phyloP scores from a whole-genome alignment of 2,113 vertebrate species.

The Cebus imitator region DNA sequence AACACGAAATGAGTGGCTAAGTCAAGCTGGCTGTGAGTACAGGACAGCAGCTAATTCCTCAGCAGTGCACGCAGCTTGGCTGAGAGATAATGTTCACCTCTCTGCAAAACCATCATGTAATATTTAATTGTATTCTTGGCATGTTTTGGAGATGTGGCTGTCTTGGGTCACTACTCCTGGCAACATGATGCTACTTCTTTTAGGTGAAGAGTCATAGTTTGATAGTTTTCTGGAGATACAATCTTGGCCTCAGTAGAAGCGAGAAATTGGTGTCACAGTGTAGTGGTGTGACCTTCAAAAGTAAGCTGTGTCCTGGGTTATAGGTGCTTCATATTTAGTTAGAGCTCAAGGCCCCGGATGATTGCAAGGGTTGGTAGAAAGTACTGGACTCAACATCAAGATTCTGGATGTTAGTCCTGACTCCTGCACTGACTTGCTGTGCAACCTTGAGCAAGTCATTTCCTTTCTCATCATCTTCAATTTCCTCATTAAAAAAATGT shows the following conservation, averaged over 20 bases:
- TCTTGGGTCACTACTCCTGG: neutral
- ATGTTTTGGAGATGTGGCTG: neutral
- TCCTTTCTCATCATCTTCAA: neutral
- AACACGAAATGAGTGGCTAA: neutral
- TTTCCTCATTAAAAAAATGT: neutral
- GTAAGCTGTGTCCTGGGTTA: neutral
- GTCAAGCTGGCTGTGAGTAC: neutral
- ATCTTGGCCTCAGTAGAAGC: neutral
- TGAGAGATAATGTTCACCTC: neutral
- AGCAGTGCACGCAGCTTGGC: neutral
- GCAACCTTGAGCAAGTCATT: neutral
- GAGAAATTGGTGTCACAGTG: neutral
- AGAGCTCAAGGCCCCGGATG: neutral
- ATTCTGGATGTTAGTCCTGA: neutral
- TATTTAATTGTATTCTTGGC: neutral
- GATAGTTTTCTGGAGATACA: neutral
- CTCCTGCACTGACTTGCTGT: neutral
- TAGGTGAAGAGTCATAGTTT: neutral
- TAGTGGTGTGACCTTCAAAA: neutral
- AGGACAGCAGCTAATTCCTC: neutral
- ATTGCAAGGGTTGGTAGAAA: neutral
- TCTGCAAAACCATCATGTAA: neutral
- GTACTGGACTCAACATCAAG: neutral
- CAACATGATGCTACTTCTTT: slow-evolving; percentile 16
- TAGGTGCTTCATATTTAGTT: neutral